Evolutionary conservation across 1,140 invertebrate species (phyloP), one percentile per base, ranked within the genome.

Genomic region (Tetragonula clypearis): DNA sequence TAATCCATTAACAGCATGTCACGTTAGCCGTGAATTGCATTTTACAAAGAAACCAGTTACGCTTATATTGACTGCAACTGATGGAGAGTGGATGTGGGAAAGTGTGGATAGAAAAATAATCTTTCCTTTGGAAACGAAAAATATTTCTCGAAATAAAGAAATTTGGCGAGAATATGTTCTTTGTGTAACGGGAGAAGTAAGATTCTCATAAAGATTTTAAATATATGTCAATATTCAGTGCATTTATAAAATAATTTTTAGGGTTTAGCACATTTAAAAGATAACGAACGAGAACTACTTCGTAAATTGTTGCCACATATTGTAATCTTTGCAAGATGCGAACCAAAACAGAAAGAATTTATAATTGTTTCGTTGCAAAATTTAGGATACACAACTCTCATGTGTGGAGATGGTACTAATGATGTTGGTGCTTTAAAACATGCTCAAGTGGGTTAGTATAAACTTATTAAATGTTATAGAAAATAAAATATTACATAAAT

Each of bases 351-450:
- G 93, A 99, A 99, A 95, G 99, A 99, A 95, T 97, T 97, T 93
- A 98, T 99, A 4, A 98, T 99, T 65, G 97, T 98, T 3, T 96
- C 97, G 17, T 94, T 99, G 55, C 99, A 99, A 94, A 95, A 96
- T 55, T 93, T 98, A 2, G 99, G 99, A 35, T 99, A 97, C 92
- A 96, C 96, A 6, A 99, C 99, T 1, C 94, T 99, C 0, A 99
- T 99, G 99, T 99, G 99, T 94, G 99, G 99, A n/a, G 99, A 99
- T 96, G 99, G 99, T 85, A 99, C 99, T 3, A 99, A 99, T 95
- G 99, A 99, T 96, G 99, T 99, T 49, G 99, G 99, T n/a, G 99
- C 99, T 41, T 95, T 99, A 17, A 99, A 99, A 96, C 99, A 99
- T 95, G 98, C 99, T 62, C 97, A 99, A 95, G 98, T 99, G 93